Evolutionary conservation across 2,888 invertebrate species (phyloP).

Genomic region (Sinodicranocentrus sp.): DNA sequence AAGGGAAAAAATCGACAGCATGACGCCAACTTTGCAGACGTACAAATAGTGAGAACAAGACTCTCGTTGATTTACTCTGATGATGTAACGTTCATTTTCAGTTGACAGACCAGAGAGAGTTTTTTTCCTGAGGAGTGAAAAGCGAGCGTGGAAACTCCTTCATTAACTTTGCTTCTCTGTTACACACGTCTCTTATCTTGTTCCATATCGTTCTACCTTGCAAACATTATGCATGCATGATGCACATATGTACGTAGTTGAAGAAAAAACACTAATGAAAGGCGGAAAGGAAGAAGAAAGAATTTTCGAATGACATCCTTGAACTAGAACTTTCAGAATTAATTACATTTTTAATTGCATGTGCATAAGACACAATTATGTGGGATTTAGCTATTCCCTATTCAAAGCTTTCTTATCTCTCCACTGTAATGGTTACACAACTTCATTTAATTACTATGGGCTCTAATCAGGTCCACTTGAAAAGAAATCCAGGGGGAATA

Average conservation of each 20-base stretch:
- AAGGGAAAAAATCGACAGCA: constrained; percentile 26
- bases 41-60: background rate
- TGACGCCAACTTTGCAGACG: constrained; percentile 30
- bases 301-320: constrained; percentile 31
- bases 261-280: constrained; percentile 32
- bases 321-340: constrained; percentile 55
- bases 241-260: constrained; percentile 18
- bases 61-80: too few species aligned
- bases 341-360: constrained; percentile 45
- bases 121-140: too few species aligned
- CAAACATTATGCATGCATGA: background rate
- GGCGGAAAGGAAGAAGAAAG: constrained; percentile 23
- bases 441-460: too few species aligned
- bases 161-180: constrained; percentile 15
- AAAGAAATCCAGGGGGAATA: too few species aligned
- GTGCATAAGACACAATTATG: too few species aligned
- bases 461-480: too few species aligned
- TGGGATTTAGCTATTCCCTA: too few species aligned
- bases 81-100: constrained; percentile 35
- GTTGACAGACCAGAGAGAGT: constrained; percentile 33
- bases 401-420: too few species aligned
- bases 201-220: background rate
- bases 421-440: too few species aligned
- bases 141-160: constrained; percentile 10
- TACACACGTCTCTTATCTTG: background rate